Conservation (phyloP, 2,888 invertebrate genomes). For the Nephrotoma flavescens region DNA sequence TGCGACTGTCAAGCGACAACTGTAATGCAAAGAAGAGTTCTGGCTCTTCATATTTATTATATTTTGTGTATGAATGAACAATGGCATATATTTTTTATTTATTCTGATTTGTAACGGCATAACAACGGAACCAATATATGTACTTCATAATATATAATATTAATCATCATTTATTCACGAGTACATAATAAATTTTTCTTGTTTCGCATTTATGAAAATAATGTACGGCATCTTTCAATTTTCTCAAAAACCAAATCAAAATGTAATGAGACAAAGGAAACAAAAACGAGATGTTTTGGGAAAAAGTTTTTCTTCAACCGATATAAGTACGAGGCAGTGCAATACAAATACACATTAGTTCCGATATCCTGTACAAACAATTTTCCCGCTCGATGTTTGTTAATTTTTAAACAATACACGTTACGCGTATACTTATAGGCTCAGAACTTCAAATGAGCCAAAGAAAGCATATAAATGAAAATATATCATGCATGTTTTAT, state of each 20-base stretch:
- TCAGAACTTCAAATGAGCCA: background rate
- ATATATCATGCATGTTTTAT: background rate
- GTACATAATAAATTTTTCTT: background rate
- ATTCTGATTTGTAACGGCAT: background rate
- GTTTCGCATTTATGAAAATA: background rate
- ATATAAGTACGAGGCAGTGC: too few species aligned
- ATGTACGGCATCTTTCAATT: background rate
- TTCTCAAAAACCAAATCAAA: background rate
- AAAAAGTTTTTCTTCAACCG: background rate
- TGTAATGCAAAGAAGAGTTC: too few species aligned
- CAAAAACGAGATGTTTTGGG: background rate
- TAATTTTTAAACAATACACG: background rate
- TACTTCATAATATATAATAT: background rate
- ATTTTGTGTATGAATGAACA: too few species aligned
- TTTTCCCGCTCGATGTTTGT: background rate
- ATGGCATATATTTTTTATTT: background rate
- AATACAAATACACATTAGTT: background rate
- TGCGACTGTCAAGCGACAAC: too few species aligned
- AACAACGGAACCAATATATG: background rate
- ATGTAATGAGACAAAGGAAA: background rate
- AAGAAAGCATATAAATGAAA: background rate
- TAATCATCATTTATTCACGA: background rate
- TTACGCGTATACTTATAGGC: background rate
- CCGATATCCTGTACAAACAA: background rate
- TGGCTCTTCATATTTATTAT: too few species aligned